Evolutionary conservation across 2,113 vertebrate species (phyloP).

Genomic region (Mola mola): DNA sequence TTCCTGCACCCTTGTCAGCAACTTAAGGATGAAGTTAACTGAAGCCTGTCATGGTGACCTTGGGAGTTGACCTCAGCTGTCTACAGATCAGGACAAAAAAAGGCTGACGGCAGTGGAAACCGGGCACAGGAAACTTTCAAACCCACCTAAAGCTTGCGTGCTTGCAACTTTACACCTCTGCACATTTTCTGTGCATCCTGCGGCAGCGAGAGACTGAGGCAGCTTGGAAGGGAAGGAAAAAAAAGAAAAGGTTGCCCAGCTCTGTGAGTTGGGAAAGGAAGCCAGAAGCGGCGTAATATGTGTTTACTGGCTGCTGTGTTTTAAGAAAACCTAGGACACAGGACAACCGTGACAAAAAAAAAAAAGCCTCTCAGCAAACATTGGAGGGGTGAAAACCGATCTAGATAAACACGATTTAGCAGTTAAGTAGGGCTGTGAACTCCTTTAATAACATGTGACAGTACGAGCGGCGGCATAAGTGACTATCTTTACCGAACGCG

Average conservation of each 20-base stretch:
- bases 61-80: slow-evolving; percentile 49
- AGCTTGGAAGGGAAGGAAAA: no score
- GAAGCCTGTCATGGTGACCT: slow-evolving; percentile 44
- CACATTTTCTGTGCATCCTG: background rate
- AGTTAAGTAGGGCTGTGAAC: slow-evolving; percentile 43
- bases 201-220: no score
- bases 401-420: slow-evolving; percentile 21
- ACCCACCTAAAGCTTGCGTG: background rate
- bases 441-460: slow-evolving; percentile 53
- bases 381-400: background rate
- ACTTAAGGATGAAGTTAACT: slow-evolving; percentile 1
- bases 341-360: no score
- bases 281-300: background rate
- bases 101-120: slow-evolving; percentile 56
- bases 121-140: slow-evolving; percentile 5
- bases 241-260: no score
- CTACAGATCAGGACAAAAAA: slow-evolving; percentile 11
- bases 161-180: background rate
- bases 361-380: background rate
- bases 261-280: background rate
- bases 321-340: no score
- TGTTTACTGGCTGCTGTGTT: background rate
- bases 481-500: slow-evolving; percentile 37
- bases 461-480: slow-evolving; percentile 18
- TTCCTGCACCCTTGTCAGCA: background rate